Conservation (phyloP, 2,113 vertebrate genomes). For the Salminus brasiliensis region DNA sequence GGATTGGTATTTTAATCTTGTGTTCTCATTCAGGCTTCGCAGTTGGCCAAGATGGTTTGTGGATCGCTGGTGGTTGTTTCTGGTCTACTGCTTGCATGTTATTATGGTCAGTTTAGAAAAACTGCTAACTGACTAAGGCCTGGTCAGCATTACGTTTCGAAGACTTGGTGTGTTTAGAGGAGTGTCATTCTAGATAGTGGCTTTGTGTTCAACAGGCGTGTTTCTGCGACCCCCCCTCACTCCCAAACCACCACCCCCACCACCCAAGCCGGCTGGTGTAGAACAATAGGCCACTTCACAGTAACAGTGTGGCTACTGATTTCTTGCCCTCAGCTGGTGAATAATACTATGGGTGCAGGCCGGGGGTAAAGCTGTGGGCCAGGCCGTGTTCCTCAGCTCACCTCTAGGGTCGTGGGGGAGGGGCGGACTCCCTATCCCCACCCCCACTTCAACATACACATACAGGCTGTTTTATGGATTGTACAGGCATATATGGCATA, state of each 20-base stretch:
- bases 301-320: constrained; percentile 72
- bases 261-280: constrained; percentile 36
- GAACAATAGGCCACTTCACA: constrained; percentile 73
- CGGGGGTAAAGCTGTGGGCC: constrained; percentile 38
- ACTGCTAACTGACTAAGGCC: not conserved
- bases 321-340: constrained; percentile 62
- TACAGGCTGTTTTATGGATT: too few species aligned
- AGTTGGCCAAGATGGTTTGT: not conserved
- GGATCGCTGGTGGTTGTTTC: not conserved
- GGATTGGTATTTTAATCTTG: not conserved
- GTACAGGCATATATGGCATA: too few species aligned
- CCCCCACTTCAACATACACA: too few species aligned
- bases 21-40: not conserved
- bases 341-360: constrained; percentile 69
- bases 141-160: constrained; percentile 1
- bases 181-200: constrained; percentile 9
- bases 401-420: not conserved
- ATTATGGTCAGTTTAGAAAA: not conserved
- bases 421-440: too few species aligned
- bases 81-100: not conserved
- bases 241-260: constrained; percentile 13
- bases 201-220: constrained; percentile 48
- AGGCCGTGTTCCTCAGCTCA: constrained; percentile 29
- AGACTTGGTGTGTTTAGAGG: constrained; percentile 19
- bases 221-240: constrained; percentile 61